phyloP scores from a whole-genome alignment of 2,797 vertebrate genomes.

The Cichlasoma orientale region DNA sequence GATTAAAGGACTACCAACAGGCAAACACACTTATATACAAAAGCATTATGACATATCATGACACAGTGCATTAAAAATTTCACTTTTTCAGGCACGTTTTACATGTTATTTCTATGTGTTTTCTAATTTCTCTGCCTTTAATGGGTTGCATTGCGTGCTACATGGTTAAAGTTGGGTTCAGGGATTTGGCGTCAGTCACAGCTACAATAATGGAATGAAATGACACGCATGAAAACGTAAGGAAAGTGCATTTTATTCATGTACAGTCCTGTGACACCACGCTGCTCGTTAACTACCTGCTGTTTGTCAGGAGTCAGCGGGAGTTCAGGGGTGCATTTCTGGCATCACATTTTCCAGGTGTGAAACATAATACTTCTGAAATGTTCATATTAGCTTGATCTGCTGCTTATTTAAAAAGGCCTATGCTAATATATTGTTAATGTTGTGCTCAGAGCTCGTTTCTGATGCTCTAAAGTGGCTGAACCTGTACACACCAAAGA shows the following conservation, averaged over 20 bases:
- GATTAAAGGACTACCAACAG: not conserved
- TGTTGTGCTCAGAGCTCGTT: not conserved
- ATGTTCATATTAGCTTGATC: not conserved
- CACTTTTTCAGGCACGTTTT: not conserved
- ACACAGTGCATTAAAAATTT: not conserved
- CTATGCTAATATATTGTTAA: not conserved
- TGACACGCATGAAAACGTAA: no score
- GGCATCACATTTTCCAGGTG: not conserved
- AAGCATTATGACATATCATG: not conserved
- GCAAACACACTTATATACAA: not conserved
- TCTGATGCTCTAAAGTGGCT: not conserved
- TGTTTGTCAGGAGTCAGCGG: no score
- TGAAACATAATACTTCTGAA: not conserved
- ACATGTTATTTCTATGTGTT: not conserved
- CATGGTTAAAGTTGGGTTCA: not conserved
- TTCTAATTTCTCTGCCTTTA: not conserved
- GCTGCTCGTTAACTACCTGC: not conserved
- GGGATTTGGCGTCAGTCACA: not conserved
- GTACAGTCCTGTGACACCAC: not conserved
- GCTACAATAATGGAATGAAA: not conserved
- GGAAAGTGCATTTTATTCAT: no score
- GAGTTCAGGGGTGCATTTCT: not conserved
- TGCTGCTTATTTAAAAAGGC: not conserved
- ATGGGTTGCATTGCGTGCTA: not conserved
- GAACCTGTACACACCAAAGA: not conserved